Evolutionary conservation across 2,888 invertebrate species (phyloP).

Genomic region (Eulithis testata): DNA sequence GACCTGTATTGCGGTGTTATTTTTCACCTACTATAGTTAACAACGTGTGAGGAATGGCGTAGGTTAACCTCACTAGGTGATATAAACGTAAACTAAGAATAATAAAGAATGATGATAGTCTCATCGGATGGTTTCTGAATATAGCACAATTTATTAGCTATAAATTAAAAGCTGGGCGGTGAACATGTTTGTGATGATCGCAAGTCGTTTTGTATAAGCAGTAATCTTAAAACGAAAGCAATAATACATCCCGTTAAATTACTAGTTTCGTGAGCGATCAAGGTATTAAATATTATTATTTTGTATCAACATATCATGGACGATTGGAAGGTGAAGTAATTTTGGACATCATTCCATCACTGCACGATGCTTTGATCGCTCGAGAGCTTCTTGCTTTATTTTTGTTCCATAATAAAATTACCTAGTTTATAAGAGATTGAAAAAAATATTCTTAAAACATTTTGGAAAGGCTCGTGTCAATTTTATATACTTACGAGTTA

Average conservation of each 20-base stretch:
- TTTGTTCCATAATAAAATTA: slow-evolving; percentile 67
- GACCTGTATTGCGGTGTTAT: too few relatives aligned
- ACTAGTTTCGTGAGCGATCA: slow-evolving; percentile 51
- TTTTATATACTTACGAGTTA: neutral
- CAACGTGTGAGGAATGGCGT: slow-evolving; percentile 69
- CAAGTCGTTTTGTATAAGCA: slow-evolving; percentile 54
- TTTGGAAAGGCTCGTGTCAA: slow-evolving; percentile 18
- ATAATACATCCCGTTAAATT: slow-evolving; percentile 50
- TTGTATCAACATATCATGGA: slow-evolving; percentile 64
- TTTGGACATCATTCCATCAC: slow-evolving; percentile 41
- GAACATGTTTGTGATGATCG: slow-evolving; percentile 47
- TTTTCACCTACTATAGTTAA: too few relatives aligned
- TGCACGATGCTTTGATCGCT: slow-evolving; percentile 52
- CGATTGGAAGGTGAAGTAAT: slow-evolving; percentile 46
- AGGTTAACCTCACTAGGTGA: slow-evolving; percentile 82
- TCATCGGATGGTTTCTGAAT: slow-evolving; percentile 64
- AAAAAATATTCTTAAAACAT: neutral
- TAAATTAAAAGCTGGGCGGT: slow-evolving; percentile 62
- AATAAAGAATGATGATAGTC: slow-evolving; percentile 63
- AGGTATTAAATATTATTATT: slow-evolving; percentile 41
- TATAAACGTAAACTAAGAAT: slow-evolving; percentile 69
- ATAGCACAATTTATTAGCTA: slow-evolving; percentile 81
- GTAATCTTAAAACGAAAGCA: slow-evolving; percentile 61
- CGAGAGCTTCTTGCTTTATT: slow-evolving; percentile 65
- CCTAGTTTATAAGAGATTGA: neutral